Base-by-base conservation (phyloP, 1,140 invertebrate genomes). In the Drosophila kikkawai region DNA sequence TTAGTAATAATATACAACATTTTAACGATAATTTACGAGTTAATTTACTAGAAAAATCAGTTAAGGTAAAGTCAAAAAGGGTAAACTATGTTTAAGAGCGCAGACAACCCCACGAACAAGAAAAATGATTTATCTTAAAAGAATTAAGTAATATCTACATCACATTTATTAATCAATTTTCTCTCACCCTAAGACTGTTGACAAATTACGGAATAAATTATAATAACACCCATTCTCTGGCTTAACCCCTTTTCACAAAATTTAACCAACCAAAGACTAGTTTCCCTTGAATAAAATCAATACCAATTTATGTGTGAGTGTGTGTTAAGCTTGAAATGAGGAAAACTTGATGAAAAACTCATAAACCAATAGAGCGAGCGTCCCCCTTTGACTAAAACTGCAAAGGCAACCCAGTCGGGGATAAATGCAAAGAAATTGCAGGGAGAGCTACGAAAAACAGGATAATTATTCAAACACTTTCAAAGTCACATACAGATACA, bases 391-490 rank as follows among this genome's bases (percentile, higher is more conserved):
- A 26, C 34, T 42, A 17, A 39, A 42, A 48, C 22, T 60, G 44
- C 42, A 48, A 32, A 75, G 47, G 75, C 69, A 75, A 80, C 68
- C 55, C 39, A 32, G 55, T 34, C 55, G 7, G 57, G 63, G 47
- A 68, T 55, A 77, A 73, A 79, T 51, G 53, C 64, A 80, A 67
- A 48, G 60, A 48, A 85, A 84, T 63, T 26, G 65, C 75, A 71
- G 50, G 42, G 39, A 48, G 50, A 59, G 32, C 41, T 26, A 50
- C 32, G 51, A 57, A 84, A 87, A 81, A 85, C 79, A 66, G 79
- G 63, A 91, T 91, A 90, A 90, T 90, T 90, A 82, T 90, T 88
- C 85, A 88, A 88, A 88, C 86, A 85, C 78, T 90, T 91, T 85
- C 78, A 76, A 82, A 90, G 78, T 90, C 85, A 90, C 55, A 77